These are phyloP conservation scores for Bathynomus jamesi DNA, from an alignment of 1,140 invertebrate genomes.

Conservation along the genomic window DNA sequence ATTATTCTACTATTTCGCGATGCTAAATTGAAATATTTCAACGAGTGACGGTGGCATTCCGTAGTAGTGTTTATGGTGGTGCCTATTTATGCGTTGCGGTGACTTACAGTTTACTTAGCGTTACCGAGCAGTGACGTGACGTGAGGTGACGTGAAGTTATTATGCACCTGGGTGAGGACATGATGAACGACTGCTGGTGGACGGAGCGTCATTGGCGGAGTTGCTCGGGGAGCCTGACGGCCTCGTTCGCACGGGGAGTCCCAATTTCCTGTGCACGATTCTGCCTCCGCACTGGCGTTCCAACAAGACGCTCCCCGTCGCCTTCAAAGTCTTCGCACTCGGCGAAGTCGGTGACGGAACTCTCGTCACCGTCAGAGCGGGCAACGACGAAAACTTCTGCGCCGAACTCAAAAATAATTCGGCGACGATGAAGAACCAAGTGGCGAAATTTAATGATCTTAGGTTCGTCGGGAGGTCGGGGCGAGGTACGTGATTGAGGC, in stretches of 20 bases:
- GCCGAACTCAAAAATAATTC: constrained; percentile 88
- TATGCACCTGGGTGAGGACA: constrained; percentile 16
- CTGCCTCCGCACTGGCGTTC: constrained; percentile 88
- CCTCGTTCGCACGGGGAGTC: constrained; percentile 71
- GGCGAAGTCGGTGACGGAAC: constrained; percentile 89
- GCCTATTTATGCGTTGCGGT: not conserved
- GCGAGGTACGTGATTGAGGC: constrained; percentile 67
- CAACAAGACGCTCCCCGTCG: constrained; percentile 80
- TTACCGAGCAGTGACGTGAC: not conserved
- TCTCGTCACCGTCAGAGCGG: constrained; percentile 85
- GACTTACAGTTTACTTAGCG: not conserved
- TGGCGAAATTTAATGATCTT: constrained; percentile 97
- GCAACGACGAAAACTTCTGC: constrained; percentile 96
- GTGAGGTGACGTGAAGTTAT: not conserved
- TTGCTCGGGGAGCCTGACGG: constrained; percentile 50
- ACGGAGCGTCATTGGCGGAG: constrained; percentile 2
- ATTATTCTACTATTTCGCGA: not conserved
- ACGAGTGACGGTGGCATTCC: not conserved
- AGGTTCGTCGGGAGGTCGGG: constrained; percentile 94
- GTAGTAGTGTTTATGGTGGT: not conserved
- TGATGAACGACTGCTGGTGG: constrained; percentile 3
- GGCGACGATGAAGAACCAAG: constrained; percentile 93
- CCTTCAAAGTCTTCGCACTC: constrained; percentile 7
- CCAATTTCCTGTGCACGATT: constrained; percentile 83
- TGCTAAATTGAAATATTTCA: not conserved